phyloP scores from a whole-genome alignment of 2,888 invertebrate species.

The Hirtodrosophila confusa region DNA sequence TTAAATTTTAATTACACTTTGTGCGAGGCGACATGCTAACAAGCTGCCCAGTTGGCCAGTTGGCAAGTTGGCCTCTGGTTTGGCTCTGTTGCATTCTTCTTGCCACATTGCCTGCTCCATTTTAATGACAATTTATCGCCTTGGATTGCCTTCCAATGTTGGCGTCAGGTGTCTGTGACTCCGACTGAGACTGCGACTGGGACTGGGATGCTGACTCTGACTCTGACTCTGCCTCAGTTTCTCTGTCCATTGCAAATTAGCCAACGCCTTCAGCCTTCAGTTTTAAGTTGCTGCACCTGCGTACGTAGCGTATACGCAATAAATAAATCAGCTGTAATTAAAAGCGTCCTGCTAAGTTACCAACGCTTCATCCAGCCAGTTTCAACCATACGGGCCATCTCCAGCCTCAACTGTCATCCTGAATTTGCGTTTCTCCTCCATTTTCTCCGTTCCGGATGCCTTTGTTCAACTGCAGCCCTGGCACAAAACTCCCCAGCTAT shows the following conservation, averaged over 20 bases:
- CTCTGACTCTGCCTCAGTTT: background rate
- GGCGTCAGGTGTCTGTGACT: slow-evolving; percentile 15
- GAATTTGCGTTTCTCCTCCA: slow-evolving; percentile 21
- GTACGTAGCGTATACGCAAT: slow-evolving; percentile 65
- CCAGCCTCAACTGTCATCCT: slow-evolving; percentile 25
- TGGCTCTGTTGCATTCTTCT: slow-evolving; percentile 7
- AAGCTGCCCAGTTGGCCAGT: slow-evolving; percentile 34
- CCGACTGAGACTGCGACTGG: no score
- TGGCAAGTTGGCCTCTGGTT: slow-evolving; percentile 5
- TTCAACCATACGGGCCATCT: slow-evolving; percentile 10
- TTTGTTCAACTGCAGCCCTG: slow-evolving; percentile 42
- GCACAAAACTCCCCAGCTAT: slow-evolving; percentile 62
- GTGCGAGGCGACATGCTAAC: slow-evolving; percentile 58
- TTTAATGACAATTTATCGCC: slow-evolving; percentile 69
- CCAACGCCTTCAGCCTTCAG: slow-evolving; percentile 20
- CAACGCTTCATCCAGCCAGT: slow-evolving; percentile 6
- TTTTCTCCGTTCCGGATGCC: background rate
- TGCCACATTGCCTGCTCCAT: slow-evolving; percentile 17
- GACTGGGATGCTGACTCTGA: no score
- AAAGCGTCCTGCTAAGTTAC: slow-evolving; percentile 59
- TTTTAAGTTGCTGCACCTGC: slow-evolving; percentile 36
- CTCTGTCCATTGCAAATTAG: slow-evolving; percentile 52
- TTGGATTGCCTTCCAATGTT: slow-evolving; percentile 16
- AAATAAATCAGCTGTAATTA: slow-evolving; percentile 73
- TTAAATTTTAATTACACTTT: slow-evolving; percentile 66